These are phyloP conservation scores for Lamellibrachia columna DNA, from an alignment of 2,888 invertebrate species.

Conservation along the genomic window DNA sequence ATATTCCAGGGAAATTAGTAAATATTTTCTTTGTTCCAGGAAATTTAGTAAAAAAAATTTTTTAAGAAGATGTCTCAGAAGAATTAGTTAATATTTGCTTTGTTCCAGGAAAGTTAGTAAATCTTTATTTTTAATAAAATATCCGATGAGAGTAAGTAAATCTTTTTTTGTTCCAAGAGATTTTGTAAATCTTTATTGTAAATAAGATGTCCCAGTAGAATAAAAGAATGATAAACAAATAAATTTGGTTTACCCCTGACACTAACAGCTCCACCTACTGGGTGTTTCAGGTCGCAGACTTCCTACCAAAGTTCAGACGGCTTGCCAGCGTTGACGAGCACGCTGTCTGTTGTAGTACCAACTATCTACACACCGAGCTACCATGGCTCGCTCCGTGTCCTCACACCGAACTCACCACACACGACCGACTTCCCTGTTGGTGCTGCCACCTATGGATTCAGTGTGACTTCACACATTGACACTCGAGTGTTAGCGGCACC, in stretches of 20 bases:
- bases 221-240: background rate
- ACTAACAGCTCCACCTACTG: background rate
- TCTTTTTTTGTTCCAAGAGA: too few species aligned
- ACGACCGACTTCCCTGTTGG: background rate
- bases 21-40: too few species aligned
- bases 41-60: too few species aligned
- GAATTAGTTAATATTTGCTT: too few species aligned
- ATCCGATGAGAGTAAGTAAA: too few species aligned
- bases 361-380: background rate
- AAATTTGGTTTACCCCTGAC: background rate
- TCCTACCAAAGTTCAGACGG: background rate
- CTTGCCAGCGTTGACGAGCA: background rate
- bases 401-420: background rate
- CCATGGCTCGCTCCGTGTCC: background rate
- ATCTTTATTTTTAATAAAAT: too few species aligned
- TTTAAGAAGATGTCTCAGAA: too few species aligned
- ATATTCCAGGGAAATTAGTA: too few species aligned
- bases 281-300: background rate
- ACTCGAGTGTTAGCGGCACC: background rate
- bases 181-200: too few species aligned
- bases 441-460: background rate
- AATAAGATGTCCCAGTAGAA: background rate
- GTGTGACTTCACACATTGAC: slow-evolving; percentile 4
- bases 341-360: background rate
- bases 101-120: too few species aligned